Conservation (phyloP, 2,888 invertebrate genomes). For the Horisme vitalbata region DNA sequence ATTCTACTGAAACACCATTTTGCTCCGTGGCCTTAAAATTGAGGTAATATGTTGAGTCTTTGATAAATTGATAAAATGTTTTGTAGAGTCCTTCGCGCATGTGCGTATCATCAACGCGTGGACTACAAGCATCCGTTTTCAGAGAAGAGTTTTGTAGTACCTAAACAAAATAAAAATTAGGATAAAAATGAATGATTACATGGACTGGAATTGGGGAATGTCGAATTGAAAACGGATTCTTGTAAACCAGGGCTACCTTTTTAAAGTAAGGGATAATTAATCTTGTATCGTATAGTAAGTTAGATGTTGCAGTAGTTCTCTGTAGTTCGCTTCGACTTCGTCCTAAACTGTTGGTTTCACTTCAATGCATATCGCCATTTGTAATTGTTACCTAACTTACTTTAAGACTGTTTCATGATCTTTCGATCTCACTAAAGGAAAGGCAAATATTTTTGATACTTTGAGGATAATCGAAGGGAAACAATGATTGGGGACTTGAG, state of each 20-base stretch:
- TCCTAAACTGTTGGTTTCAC: constrained; percentile 74
- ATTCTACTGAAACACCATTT: constrained; percentile 82
- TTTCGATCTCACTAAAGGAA: constrained; percentile 81
- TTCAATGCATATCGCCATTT: constrained; percentile 78
- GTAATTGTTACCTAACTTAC: constrained; percentile 82
- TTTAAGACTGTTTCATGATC: constrained; percentile 82
- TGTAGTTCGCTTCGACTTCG: constrained; percentile 71
- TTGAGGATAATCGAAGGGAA: constrained; percentile 79
- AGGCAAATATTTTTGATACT: constrained; percentile 83
- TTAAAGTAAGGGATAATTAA: constrained; percentile 62
- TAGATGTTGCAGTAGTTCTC: constrained; percentile 71
- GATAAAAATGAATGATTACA: neutral
- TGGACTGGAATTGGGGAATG: neutral
- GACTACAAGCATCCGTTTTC: constrained; percentile 23
- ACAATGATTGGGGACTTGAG: constrained; percentile 56
- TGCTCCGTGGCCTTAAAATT: constrained; percentile 82
- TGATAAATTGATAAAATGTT: constrained; percentile 67
- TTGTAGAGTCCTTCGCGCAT: constrained; percentile 27
- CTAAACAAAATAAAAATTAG: neutral
- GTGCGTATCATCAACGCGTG: constrained; percentile 26
- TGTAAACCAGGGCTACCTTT: constrained; percentile 36
- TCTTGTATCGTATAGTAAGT: constrained; percentile 58
- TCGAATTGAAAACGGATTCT: constrained; percentile 17
- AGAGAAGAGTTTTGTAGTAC: neutral
- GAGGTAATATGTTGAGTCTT: constrained; percentile 64